These are phyloP conservation scores for Trigoniulus corallinus DNA, from an alignment of 1,140 invertebrate genomes.

Conservation along the genomic window DNA sequence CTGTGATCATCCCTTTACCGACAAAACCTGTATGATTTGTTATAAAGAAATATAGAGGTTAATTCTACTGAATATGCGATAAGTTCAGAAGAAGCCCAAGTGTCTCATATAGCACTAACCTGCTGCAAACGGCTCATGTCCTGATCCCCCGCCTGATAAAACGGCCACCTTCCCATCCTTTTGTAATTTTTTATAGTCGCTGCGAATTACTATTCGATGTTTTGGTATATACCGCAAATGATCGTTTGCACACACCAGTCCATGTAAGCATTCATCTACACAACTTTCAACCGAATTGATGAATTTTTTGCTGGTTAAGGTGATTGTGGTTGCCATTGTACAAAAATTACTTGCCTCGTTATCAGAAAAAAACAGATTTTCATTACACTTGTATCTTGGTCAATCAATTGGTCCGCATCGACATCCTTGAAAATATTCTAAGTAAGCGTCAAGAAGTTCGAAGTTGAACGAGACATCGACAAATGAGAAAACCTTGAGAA, in stretches of 20 bases:
- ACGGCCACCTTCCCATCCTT: slow-evolving; percentile 40
- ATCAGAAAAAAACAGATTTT: too few species aligned
- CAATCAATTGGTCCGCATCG: too few species aligned
- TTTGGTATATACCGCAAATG: slow-evolving; percentile 38
- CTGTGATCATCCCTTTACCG: slow-evolving; percentile 55
- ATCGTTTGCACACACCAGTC: slow-evolving; percentile 41
- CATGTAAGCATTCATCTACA: slow-evolving; percentile 48
- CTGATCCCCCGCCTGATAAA: slow-evolving; percentile 65
- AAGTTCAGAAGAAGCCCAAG: background rate
- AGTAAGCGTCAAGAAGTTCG: too few species aligned
- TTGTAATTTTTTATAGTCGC: slow-evolving; percentile 33
- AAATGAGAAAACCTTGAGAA: too few species aligned
- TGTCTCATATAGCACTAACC: slow-evolving; percentile 27
- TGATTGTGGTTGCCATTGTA: too few species aligned
- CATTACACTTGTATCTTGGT: too few species aligned
- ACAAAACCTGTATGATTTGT: slow-evolving; percentile 44
- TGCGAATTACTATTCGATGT: slow-evolving; percentile 39
- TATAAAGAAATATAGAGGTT: background rate
- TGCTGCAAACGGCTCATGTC: slow-evolving; percentile 65
- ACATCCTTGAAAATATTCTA: too few species aligned
- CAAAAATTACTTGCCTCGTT: too few species aligned
- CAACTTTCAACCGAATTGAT: slow-evolving; percentile 42
- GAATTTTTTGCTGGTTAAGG: slow-evolving; percentile 47
- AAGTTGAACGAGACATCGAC: too few species aligned
- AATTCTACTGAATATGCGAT: slow-evolving; percentile 1